phyloP scores from a whole-genome alignment of 2,888 invertebrate genomes.

The Chrysodeixis includens region DNA sequence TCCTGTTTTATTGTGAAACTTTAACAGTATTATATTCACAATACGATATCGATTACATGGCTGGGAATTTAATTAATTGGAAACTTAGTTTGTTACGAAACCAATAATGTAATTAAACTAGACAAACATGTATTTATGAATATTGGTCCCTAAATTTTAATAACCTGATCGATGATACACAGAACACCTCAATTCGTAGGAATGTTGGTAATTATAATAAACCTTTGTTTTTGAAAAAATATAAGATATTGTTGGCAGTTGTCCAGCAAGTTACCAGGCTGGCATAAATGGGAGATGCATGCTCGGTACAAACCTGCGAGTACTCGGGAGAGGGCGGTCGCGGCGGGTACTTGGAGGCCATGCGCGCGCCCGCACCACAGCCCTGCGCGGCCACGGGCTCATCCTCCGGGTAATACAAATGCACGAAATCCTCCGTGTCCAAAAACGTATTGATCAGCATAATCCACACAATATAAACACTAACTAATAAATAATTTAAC shows the following conservation, averaged over 20 bases:
- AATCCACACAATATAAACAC: slow-evolving; percentile 78
- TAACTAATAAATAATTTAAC: slow-evolving; percentile 81
- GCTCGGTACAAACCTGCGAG: slow-evolving; percentile 75
- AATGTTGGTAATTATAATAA: too few species aligned
- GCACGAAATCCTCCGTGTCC: slow-evolving; percentile 89
- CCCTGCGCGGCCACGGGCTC: slow-evolving; percentile 81
- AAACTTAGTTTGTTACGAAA: background rate
- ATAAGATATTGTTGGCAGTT: background rate
- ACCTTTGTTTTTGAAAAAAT: background rate
- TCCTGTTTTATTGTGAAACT: slow-evolving; percentile 18
- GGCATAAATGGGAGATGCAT: slow-evolving; percentile 20
- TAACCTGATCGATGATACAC: background rate
- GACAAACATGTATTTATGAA: background rate
- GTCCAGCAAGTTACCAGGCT: slow-evolving; percentile 20
- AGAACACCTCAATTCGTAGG: background rate
- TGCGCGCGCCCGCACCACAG: slow-evolving; percentile 84
- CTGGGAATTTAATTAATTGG: slow-evolving; percentile 13
- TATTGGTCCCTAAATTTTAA: background rate
- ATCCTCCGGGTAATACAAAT: slow-evolving; percentile 86
- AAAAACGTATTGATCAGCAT: slow-evolving; percentile 88
- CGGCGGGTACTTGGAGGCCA: slow-evolving; percentile 84
- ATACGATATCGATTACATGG: slow-evolving; percentile 26
- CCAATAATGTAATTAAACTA: too few species aligned
- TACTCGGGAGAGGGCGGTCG: slow-evolving; percentile 84
- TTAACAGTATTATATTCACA: slow-evolving; percentile 24